A percentile compares a stretch with the other conserved stretches of the same genome.
These are phyloP conservation scores for Apteryx owenii DNA, from an alignment of 2,113 vertebrate genomes.

Conservation along the genomic window DNA sequence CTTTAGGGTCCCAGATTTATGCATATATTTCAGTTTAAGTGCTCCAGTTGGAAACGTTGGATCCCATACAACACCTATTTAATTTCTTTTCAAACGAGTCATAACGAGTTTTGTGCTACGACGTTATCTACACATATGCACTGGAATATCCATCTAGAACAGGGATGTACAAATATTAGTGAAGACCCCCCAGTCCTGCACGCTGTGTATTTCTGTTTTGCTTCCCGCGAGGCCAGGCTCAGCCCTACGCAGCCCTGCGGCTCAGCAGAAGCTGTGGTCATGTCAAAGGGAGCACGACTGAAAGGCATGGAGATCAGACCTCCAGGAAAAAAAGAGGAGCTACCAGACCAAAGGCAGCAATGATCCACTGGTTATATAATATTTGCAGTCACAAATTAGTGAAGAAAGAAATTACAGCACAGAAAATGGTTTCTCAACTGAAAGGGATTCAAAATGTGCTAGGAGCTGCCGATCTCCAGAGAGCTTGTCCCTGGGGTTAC, in stretches of 20 bases:
- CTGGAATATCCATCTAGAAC: not conserved
- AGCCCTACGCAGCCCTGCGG: not conserved
- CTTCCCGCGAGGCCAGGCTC: not conserved
- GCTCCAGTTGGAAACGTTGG: rapidly evolving
- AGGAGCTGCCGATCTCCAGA: not conserved
- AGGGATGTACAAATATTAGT: not conserved
- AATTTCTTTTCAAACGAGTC: not conserved
- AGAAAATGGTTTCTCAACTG: not conserved
- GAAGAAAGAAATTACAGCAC: not conserved
- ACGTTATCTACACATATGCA: rapidly evolving
- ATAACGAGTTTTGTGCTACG: too few species aligned
- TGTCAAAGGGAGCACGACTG: not conserved
- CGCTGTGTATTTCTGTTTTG: not conserved
- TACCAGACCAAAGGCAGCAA: not conserved
- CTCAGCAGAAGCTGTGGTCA: not conserved
- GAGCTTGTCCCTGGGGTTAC: not conserved
- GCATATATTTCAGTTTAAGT: not conserved
- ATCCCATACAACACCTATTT: not conserved
- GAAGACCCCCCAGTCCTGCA: not conserved
- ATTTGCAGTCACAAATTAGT: not conserved
- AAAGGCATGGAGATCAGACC: not conserved
- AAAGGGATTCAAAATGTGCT: not conserved
- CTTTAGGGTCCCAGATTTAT: rapidly evolving
- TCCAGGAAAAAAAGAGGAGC: not conserved
- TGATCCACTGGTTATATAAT: not conserved